phyloP scores from a whole-genome alignment of 2,797 vertebrate species.

The Carapus acus region DNA sequence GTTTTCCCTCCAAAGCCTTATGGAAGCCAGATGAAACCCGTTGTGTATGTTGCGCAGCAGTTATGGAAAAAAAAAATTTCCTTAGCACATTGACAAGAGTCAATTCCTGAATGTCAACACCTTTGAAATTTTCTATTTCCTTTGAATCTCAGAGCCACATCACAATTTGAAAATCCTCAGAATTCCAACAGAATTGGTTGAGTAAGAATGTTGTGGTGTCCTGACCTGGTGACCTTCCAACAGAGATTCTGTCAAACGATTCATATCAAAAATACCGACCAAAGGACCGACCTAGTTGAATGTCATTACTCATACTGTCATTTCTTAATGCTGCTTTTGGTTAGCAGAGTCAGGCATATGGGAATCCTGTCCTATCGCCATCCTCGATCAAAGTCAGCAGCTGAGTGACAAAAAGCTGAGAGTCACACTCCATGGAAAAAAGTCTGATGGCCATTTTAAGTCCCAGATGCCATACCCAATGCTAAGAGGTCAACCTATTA shows the following conservation, averaged over 20 bases:
- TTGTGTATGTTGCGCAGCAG: no score
- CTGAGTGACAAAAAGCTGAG: conserved; percentile 45
- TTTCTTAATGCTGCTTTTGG: conserved; percentile 47
- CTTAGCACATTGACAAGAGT: no score
- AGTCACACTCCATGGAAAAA: conserved; percentile 30
- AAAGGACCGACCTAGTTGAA: conserved; percentile 58
- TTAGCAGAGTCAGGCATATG: conserved; percentile 41
- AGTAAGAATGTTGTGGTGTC: conserved; percentile 25
- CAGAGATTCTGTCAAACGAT: conserved; percentile 47
- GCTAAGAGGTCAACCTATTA: conserved; percentile 7
- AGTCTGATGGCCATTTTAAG: conserved; percentile 46
- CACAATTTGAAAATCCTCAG: conserved; percentile 43
- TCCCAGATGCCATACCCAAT: conserved; percentile 20
- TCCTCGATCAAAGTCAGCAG: conserved; percentile 56
- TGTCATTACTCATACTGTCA: conserved; percentile 65
- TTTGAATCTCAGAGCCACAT: conserved; percentile 19
- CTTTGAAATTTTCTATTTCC: conserved; percentile 32
- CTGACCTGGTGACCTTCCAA: conserved; percentile 11
- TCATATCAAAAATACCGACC: conserved; percentile 63
- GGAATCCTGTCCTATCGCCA: conserved; percentile 55
- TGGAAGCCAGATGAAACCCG: conserved; percentile 7
- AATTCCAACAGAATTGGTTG: conserved; percentile 27
- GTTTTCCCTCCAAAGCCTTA: not conserved
- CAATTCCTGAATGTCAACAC: conserved; percentile 46
- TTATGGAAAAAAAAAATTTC: no score